Conservation (phyloP, 30 jellyfish, hydroid and myxozoan species). For the Nemopilema nomurai region DNA sequence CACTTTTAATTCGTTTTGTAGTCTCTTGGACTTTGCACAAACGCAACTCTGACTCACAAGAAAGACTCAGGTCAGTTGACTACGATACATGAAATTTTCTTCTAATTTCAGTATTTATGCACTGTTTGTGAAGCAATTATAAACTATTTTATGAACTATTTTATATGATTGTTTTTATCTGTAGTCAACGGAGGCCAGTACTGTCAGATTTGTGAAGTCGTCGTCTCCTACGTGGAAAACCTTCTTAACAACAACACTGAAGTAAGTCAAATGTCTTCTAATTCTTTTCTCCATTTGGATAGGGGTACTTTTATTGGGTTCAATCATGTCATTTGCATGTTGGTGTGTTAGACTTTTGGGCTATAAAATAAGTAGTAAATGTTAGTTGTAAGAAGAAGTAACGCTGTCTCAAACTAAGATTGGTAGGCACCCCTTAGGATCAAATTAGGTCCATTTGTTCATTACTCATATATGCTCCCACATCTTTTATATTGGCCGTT, state of each 20-base stretch:
- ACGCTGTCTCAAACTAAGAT: too few species aligned
- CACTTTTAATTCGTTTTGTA: neutral
- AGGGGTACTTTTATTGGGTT: neutral
- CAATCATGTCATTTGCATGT: too few species aligned
- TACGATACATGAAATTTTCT: neutral
- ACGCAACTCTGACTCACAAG: neutral
- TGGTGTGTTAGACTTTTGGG: too few species aligned
- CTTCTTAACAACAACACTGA: slow-evolving; percentile 39
- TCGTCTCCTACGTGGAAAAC: slow-evolving; percentile 16
- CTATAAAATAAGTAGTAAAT: too few species aligned
- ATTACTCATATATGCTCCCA: too few species aligned
- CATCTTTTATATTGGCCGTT: too few species aligned
- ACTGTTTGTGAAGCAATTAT: too few species aligned
- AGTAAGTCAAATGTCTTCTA: slow-evolving; percentile 5
- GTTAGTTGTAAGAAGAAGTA: too few species aligned
- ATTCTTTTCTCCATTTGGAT: neutral
- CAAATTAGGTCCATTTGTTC: too few species aligned
- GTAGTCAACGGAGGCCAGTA: slow-evolving; percentile 8
- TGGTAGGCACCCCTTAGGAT: too few species aligned
- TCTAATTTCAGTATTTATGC: neutral
- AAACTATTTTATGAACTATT: too few species aligned
- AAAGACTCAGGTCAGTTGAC: neutral
- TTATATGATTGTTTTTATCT: neutral
- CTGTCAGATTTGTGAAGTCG: slow-evolving; percentile 35
- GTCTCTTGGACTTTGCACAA: slow-evolving; percentile 51